phyloP scores from a whole-genome alignment of 2,113 vertebrate genomes.

The Antennarius striatus region DNA sequence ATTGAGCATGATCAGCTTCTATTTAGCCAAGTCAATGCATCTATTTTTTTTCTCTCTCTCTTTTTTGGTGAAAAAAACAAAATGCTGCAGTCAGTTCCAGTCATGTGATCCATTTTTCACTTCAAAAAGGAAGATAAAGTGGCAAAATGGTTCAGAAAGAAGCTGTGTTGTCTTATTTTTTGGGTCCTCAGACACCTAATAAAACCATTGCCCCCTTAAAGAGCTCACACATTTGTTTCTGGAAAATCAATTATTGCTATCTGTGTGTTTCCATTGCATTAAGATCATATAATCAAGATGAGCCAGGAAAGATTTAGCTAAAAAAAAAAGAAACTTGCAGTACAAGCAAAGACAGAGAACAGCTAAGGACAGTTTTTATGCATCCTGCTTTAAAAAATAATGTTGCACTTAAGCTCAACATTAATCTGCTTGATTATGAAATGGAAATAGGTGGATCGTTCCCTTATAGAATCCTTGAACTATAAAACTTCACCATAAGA shows the following conservation, averaged over 20 bases:
- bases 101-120: slow-evolving; percentile 9
- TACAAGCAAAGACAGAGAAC: slow-evolving; percentile 15
- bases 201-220: slow-evolving; percentile 41
- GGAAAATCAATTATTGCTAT: slow-evolving; percentile 59
- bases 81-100: slow-evolving; percentile 40
- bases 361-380: neutral
- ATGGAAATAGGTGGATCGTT: neutral
- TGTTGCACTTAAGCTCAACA: neutral
- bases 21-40: neutral
- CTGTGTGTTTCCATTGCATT: slow-evolving; percentile 18
- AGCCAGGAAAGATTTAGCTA: slow-evolving; percentile 31
- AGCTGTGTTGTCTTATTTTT: slow-evolving; percentile 13
- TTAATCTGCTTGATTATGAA: slow-evolving; percentile 20
- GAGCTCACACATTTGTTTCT: slow-evolving; percentile 26
- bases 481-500: slow-evolving; percentile 36
- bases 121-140: slow-evolving; percentile 34
- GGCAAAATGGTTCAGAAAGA: slow-evolving; percentile 11
- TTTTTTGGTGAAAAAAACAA: slow-evolving; percentile 23
- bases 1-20: slow-evolving; percentile 9
- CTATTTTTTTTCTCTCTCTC: neutral
- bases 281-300: slow-evolving; percentile 53
- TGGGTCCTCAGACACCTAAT: slow-evolving; percentile 25
- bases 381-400: slow-evolving; percentile 30
- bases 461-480: neutral
- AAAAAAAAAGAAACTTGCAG: slow-evolving; percentile 15